A percentile compares a stretch with the other conserved stretches of the same genome.
Evolutionary conservation across 2,113 vertebrate species (phyloP).

Genomic region (Spermophilus dauricus): DNA sequence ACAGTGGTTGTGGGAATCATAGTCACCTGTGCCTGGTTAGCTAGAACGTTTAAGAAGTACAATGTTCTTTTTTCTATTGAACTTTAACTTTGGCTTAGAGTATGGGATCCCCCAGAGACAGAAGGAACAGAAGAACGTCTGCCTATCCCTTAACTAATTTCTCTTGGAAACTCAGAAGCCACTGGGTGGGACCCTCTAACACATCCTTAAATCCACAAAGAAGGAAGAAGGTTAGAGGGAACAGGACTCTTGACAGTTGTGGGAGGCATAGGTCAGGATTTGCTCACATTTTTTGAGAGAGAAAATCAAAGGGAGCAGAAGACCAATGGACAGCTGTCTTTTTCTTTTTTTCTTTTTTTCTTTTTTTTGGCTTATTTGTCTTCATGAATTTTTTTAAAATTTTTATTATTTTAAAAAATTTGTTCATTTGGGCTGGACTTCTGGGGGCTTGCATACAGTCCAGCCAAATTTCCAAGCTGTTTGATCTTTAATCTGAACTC

Average conservation of each 20-base stretch:
- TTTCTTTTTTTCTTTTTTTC: too few species aligned
- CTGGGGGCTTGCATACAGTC: too few species aligned
- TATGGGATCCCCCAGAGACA: too few species aligned
- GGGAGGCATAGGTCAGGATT: background rate
- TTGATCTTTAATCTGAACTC: background rate
- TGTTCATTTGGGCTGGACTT: too few species aligned
- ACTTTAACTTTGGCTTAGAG: background rate
- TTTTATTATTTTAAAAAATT: too few species aligned
- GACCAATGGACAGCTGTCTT: too few species aligned
- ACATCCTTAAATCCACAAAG: background rate
- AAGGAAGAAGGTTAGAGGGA: background rate
- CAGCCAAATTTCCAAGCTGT: background rate
- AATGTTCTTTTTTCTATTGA: background rate
- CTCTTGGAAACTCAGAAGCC: background rate
- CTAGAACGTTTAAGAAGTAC: background rate
- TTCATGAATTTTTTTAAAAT: too few species aligned
- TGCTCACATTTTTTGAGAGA: background rate
- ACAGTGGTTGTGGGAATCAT: background rate
- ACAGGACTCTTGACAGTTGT: background rate
- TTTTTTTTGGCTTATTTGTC: too few species aligned
- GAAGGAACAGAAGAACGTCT: background rate
- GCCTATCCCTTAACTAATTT: background rate
- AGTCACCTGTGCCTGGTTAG: too few species aligned
- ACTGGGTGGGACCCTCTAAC: background rate
- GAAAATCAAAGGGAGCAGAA: background rate